Percentiles rank a stretch among this genome's conserved stretches.
phyloP scores from a whole-genome alignment of 2,797 vertebrate species.

The Fistularia tabacaria region DNA sequence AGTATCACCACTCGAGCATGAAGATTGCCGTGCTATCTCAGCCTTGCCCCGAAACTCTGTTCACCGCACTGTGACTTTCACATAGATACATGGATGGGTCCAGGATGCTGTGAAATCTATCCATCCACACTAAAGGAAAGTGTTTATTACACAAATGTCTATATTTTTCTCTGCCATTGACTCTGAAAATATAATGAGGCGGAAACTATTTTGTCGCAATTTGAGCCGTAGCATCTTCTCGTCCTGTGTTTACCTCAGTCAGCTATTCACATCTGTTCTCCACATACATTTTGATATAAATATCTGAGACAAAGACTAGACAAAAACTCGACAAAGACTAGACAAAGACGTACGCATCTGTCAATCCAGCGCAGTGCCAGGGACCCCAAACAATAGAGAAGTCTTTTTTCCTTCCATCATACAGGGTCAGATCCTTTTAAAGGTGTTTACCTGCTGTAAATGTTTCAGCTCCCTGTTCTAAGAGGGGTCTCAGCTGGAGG shows the following conservation, averaged over 20 bases:
- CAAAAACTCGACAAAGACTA: conserved; percentile 37
- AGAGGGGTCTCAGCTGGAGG: conserved; percentile 59
- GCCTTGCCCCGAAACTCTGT: conserved; percentile 9
- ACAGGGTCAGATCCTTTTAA: conserved; percentile 67
- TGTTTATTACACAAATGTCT: conserved; percentile 53
- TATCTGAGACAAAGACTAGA: conserved; percentile 16
- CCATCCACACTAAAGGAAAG: conserved; percentile 40
- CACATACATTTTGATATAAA: conserved; percentile 67
- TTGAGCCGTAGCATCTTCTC: conserved; percentile 55
- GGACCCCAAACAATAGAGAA: conserved; percentile 61
- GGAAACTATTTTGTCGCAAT: conserved; percentile 61
- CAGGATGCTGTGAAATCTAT: conserved; percentile 9
- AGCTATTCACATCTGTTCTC: conserved; percentile 60
- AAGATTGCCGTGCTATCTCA: conserved; percentile 23
- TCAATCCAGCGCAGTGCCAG: conserved; percentile 55
- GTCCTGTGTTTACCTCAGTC: conserved; percentile 57
- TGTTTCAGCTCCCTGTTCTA: conserved; percentile 55
- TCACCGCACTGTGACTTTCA: conserved; percentile 6
- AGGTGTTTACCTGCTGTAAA: conserved; percentile 61
- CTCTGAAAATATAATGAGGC: conserved; percentile 24
- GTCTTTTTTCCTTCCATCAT: conserved; percentile 57
- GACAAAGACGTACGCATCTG: conserved; percentile 62
- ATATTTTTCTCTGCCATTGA: conserved; percentile 33
- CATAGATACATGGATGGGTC: conserved; percentile 13
- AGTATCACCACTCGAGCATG: conserved; percentile 28